These are phyloP conservation scores for Chrysomallon squamiferum DNA, from an alignment of 1,140 invertebrate genomes.

Conservation along the genomic window DNA sequence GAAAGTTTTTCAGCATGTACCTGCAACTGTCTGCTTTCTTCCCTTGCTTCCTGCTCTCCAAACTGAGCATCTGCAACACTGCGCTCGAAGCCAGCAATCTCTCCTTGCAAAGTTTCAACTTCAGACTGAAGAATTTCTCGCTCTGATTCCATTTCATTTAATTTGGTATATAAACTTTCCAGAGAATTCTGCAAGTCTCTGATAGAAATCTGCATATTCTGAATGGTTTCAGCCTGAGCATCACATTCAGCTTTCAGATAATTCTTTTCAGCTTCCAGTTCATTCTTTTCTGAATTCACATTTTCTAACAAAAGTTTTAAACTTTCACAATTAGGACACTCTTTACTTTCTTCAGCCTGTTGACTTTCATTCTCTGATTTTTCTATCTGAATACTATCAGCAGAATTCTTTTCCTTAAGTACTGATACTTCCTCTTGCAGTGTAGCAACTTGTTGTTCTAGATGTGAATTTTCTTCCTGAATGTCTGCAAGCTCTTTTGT, in stretches of 20 bases:
- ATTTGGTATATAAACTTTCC: slow-evolving; percentile 8
- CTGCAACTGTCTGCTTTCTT: slow-evolving; percentile 1
- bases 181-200: slow-evolving; percentile 11
- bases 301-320: slow-evolving; percentile 13
- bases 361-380: slow-evolving; percentile 1
- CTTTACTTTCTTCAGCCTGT: background rate
- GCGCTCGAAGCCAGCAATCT: slow-evolving; percentile 26
- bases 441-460: slow-evolving; percentile 1
- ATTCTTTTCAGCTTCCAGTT: slow-evolving; percentile 14
- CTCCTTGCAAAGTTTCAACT: slow-evolving; percentile 16
- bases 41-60: slow-evolving; percentile 13
- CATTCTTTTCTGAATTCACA: slow-evolving; percentile 18
- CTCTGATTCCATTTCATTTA: slow-evolving; percentile 10
- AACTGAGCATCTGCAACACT: slow-evolving; percentile 23
- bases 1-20: slow-evolving; percentile 4
- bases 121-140: slow-evolving; percentile 21
- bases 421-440: background rate
- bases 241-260: slow-evolving; percentile 13
- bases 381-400: background rate
- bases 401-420: too few relatives aligned
- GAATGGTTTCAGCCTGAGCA: slow-evolving; percentile 1
- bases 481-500: background rate
- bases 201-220: slow-evolving; percentile 15
- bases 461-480: slow-evolving; percentile 1
- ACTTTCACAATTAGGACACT: background rate